Conservation (phyloP, 2,113 vertebrate genomes). For the Athene cunicularia region DNA sequence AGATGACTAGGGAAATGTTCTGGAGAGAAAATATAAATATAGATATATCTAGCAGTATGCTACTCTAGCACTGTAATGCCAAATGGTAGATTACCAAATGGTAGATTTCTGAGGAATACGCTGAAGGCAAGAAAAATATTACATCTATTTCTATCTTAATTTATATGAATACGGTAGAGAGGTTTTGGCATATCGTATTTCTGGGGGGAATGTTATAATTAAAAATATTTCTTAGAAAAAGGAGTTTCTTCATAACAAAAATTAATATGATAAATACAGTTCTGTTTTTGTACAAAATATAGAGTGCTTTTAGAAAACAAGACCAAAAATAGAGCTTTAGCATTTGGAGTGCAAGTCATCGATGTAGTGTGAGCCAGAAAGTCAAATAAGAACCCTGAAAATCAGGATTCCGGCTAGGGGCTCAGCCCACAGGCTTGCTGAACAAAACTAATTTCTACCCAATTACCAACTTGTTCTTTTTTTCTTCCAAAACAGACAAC, state of each 20-base stretch:
- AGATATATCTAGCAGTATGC: not conserved
- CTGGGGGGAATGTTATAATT: not conserved
- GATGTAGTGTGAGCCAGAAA: not conserved
- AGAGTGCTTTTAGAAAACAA: constrained; percentile 4
- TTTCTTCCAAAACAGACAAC: not conserved
- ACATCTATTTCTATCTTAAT: not conserved
- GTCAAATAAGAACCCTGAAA: not conserved
- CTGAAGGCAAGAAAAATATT: not conserved
- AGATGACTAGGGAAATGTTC: not conserved
- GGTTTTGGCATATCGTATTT: not conserved
- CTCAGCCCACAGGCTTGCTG: not conserved
- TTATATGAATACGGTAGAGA: not conserved
- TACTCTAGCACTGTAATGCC: not conserved
- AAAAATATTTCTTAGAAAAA: not conserved
- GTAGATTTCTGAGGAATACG: not conserved
- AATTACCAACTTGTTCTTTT: not conserved
- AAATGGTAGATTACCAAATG: not conserved
- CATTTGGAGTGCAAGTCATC: not conserved
- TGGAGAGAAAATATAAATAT: not conserved
- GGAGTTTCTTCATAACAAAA: not conserved
- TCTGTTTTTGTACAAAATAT: not conserved
- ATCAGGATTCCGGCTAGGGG: not conserved
- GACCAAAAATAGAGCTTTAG: not conserved
- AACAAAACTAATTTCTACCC: not conserved
- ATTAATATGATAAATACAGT: not conserved